These are phyloP conservation scores for Hypotaenidia philippensis DNA, from an alignment of 2,797 vertebrate genomes.

Conservation along the genomic window DNA sequence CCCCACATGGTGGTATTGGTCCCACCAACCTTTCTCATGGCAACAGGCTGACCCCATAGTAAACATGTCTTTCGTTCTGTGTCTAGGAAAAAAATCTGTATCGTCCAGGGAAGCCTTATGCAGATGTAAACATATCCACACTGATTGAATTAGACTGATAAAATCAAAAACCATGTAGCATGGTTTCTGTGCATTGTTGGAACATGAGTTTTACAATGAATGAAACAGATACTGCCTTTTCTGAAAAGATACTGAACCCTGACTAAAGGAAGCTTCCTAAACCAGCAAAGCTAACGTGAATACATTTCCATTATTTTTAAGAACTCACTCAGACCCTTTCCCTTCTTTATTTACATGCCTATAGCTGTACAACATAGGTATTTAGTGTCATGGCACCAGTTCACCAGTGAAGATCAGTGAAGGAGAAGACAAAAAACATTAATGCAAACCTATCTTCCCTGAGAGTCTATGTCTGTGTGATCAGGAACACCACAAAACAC, in stretches of 20 bases:
- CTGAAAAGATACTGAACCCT: conserved; percentile 8
- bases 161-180: conserved; percentile 13
- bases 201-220: conserved; percentile 43
- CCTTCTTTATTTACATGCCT: background rate
- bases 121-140: background rate
- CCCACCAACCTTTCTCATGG: background rate
- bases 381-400: background rate
- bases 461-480: background rate
- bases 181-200: background rate
- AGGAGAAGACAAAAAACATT: background rate
- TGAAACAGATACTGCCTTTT: conserved; percentile 17
- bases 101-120: background rate
- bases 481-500: background rate
- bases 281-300: background rate
- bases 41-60: background rate
- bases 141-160: conserved; percentile 51
- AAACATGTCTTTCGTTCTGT: background rate
- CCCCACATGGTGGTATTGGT: background rate
- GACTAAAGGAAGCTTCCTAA: background rate
- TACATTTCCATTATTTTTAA: background rate
- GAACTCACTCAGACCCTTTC: background rate
- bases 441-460: background rate
- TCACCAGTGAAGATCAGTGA: background rate
- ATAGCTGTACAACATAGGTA: background rate
- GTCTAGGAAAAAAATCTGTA: background rate